A percentile compares a stretch with the other conserved stretches of the same genome.
Evolutionary conservation across 2,797 vertebrate genomes (phyloP).

Genomic region (Perodicticus potto): DNA sequence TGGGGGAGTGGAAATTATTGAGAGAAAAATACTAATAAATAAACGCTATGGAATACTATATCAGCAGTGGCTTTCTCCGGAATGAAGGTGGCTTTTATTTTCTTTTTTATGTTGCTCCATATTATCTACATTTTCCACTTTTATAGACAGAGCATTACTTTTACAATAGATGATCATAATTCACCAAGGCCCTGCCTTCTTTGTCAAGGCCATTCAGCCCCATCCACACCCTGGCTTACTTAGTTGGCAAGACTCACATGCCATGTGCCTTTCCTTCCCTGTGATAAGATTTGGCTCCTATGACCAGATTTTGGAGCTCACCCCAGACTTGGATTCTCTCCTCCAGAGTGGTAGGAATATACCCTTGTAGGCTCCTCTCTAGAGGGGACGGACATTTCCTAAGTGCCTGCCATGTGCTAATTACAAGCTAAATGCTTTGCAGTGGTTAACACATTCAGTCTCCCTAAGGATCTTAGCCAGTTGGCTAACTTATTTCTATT

Average conservation of each 20-base stretch:
- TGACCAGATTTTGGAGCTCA: neutral
- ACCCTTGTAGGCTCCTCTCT: neutral
- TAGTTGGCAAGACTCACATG: neutral
- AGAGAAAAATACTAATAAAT: neutral
- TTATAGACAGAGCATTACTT: neutral
- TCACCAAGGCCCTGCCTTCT: neutral
- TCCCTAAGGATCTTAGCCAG: neutral
- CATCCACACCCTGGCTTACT: neutral
- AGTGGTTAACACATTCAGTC: too few relatives aligned
- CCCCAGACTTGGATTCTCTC: neutral
- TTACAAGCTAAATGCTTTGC: neutral
- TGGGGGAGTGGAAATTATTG: neutral
- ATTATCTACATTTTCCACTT: neutral
- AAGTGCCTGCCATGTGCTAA: neutral
- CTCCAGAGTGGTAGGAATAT: neutral
- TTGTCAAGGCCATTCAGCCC: neutral
- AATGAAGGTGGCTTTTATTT: neutral
- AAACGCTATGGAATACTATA: neutral
- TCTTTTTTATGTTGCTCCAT: neutral
- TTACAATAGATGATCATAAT: neutral
- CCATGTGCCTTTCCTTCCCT: neutral
- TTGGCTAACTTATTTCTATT: neutral
- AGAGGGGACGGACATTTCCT: neutral
- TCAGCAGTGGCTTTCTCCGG: neutral
- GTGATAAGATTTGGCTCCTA: neutral